Base-by-base conservation (phyloP, 2,113 vertebrate genomes). In the Pluvialis apricaria region DNA sequence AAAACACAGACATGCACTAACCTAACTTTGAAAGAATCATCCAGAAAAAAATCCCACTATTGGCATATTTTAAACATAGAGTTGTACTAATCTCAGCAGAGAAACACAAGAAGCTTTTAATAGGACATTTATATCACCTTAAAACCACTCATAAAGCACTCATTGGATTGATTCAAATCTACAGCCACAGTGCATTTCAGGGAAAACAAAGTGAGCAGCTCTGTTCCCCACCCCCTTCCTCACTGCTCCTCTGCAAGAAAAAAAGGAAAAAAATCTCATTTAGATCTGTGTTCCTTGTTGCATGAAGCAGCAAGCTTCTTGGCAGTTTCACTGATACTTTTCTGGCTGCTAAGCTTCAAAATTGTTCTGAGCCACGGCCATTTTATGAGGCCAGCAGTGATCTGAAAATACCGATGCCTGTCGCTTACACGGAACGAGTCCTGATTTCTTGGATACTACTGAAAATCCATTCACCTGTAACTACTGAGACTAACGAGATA, bases 221-320 rank as follows among this genome's bases (percentile, higher is more conserved):
- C 31, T 57, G 51, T 93, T 88, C 49, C 58, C 78, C 54, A 76
- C 42, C 57, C 62, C 45, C 66, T 75, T 94, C 51, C 93, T 61
- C 52, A 61, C 15, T 52, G 52, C 72, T 82, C 15, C 21, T 68
- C 58, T 49, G 77, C 32, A 82, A 82, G 38, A 65, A 80, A 86
- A 75, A 89, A 66, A 49, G 52, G 40, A 88, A 86, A 42, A 42
- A 96, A 93, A 83, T 65, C 82, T 90, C 61, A 82, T 93, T 80
- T 92, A 45, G 68, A 76, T 91, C 73, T 75, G 51, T 73, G 54
- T 65, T 96, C 84, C 70, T 68, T 81, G 65, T 71, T 92, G 45
- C 69, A 94, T 76, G 73, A 87, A 95, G 71, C 83, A 68, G 89
- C 61, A 93, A 96, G 80, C 58, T 72, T 79, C 93, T 96, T 90